A percentile compares a stretch with the other conserved stretches of the same genome.
Evolutionary conservation across 1,140 invertebrate genomes (phyloP).

Genomic region (Heliothis virescens): DNA sequence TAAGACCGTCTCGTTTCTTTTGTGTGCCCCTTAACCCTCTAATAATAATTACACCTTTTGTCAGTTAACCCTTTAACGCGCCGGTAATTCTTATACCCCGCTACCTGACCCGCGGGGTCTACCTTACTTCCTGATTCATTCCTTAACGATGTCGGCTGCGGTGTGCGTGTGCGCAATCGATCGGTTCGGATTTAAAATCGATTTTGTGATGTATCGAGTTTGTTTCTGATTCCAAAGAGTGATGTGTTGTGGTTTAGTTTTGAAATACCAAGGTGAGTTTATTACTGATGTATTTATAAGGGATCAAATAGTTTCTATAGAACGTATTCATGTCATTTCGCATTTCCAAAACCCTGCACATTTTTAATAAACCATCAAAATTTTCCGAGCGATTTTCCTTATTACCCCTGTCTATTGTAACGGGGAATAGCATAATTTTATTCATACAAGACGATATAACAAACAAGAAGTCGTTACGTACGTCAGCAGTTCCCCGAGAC

Average conservation of each 20-base stretch:
- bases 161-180: constrained; percentile 79
- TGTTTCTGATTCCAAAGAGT: constrained; percentile 7
- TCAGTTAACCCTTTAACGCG: constrained; percentile 81
- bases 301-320: neutral
- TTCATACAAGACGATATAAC: constrained; percentile 68
- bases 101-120: constrained; percentile 79
- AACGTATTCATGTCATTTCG: neutral
- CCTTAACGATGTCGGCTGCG: constrained; percentile 71
- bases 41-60: constrained; percentile 84
- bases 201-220: constrained; percentile 9
- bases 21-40: constrained; percentile 73
- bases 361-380: constrained; percentile 49
- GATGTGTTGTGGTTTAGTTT: constrained; percentile 12
- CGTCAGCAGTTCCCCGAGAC: constrained; percentile 75
- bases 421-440: constrained; percentile 66
- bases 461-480: constrained; percentile 64
- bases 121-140: constrained; percentile 80
- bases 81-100: constrained; percentile 77
- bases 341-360: constrained; percentile 25
- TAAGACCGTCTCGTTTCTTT: constrained; percentile 66
- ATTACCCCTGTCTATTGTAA: constrained; percentile 60
- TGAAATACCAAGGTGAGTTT: constrained; percentile 11
- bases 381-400: constrained; percentile 51
- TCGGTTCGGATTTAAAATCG: constrained; percentile 57
- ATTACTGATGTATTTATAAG: neutral